Conservation (phyloP, 2,888 invertebrate genomes). For the Caenorhabditis plicata region DNA sequence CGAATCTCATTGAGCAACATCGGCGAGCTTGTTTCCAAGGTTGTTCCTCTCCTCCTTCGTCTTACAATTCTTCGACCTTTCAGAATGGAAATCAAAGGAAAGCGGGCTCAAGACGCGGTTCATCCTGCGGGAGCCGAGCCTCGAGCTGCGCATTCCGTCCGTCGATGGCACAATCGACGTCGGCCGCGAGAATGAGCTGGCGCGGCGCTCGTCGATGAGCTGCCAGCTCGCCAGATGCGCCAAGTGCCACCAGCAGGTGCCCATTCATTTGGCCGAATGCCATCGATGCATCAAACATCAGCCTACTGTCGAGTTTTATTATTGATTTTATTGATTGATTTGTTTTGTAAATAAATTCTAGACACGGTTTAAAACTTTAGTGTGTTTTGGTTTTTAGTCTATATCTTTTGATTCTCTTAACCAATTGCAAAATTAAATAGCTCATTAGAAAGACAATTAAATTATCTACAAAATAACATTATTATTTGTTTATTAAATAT, state of each 20-base stretch:
- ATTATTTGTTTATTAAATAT: too few species aligned
- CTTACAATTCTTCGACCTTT: conserved; percentile 5
- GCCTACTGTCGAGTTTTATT: conserved; percentile 30
- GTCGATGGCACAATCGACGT: conserved; percentile 29
- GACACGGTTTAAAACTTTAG: too few species aligned
- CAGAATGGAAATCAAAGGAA: conserved; percentile 12
- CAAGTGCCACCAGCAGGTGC: conserved; percentile 19
- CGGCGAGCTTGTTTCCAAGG: conserved; percentile 22
- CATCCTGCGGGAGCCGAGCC: conserved; percentile 16
- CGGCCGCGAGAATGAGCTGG: conserved; percentile 21
- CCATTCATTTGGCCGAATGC: conserved; percentile 11
- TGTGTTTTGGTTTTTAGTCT: too few species aligned
- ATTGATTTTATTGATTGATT: conserved; percentile 2
- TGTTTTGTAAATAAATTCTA: too few species aligned
- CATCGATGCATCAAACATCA: conserved; percentile 29
- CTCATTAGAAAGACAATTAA: too few species aligned
- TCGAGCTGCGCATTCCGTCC: conserved; percentile 13
- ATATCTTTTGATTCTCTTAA: too few species aligned
- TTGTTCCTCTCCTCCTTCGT: conserved; percentile 2
- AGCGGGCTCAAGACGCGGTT: conserved; percentile 4
- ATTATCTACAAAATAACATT: too few species aligned
- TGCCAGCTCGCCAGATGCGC: conserved; percentile 25
- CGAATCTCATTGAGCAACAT: conserved; percentile 22
- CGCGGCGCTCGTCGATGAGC: conserved; percentile 13
- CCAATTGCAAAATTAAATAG: too few species aligned